These are phyloP conservation scores for Parnassius smintheus DNA, from an alignment of 2,888 invertebrate species.

Conservation along the genomic window DNA sequence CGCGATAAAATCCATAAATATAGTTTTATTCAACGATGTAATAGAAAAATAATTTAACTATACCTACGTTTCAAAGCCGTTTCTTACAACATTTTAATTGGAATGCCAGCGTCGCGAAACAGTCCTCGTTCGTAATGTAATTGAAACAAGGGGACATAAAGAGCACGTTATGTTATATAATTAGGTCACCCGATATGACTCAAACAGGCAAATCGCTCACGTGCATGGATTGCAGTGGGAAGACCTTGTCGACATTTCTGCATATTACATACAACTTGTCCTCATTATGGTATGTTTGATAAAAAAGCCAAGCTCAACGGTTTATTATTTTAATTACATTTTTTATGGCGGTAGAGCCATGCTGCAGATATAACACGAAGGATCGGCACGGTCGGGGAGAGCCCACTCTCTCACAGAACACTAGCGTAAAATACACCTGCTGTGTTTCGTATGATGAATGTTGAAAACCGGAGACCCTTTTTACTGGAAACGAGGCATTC, in stretches of 20 bases:
- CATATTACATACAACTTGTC: not conserved
- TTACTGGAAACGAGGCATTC: too few species aligned
- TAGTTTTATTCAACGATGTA: not conserved
- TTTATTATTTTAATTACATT: too few species aligned
- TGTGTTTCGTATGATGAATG: too few species aligned
- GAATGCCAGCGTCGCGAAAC: slow-evolving; percentile 11
- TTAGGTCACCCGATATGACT: slow-evolving; percentile 28
- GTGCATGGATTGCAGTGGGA: slow-evolving; percentile 19
- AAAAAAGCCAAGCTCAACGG: too few species aligned
- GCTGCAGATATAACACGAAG: too few species aligned
- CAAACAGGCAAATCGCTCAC: slow-evolving; percentile 15
- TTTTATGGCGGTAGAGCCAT: too few species aligned
- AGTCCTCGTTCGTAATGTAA: slow-evolving; percentile 5
- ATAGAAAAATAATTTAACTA: slow-evolving; percentile 20
- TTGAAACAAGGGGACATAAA: slow-evolving; percentile 22
- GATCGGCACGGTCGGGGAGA: too few species aligned
- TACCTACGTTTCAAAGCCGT: slow-evolving; percentile 20
- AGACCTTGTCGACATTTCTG: slow-evolving; percentile 1
- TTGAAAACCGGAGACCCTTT: too few species aligned
- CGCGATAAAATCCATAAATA: too few species aligned
- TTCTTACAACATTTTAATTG: slow-evolving; percentile 18
- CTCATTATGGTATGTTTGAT: too few species aligned
- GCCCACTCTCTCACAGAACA: too few species aligned
- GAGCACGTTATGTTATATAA: slow-evolving; percentile 22
- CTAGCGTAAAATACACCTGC: too few species aligned